Evolutionary conservation across 2,888 invertebrate genomes (phyloP), one percentile per base, ranked within the genome.

Genomic region (Brassicogethes aeneus): DNA sequence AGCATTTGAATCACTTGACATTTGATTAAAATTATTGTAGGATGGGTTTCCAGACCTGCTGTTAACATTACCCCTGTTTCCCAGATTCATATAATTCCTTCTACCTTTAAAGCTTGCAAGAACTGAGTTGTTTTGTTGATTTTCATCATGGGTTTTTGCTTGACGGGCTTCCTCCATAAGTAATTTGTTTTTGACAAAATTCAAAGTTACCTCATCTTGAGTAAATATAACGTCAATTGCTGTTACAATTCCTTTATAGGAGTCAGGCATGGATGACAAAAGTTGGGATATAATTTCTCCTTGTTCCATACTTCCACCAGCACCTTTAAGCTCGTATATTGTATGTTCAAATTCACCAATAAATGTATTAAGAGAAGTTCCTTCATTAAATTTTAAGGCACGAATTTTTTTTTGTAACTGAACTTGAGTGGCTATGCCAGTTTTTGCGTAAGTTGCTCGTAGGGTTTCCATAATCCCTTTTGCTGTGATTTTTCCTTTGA

Each of bases 401-500:
- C 47, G 13, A 13, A 44, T 32, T 40, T 47, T 42, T 31, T 31
- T 42, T 33, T 44, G 40, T 3, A 47, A 10, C 10, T 17, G 34
- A 2, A 46, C 40, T 42, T 42, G 40, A 33, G 16, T 37, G 14
- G 23, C 17, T 23, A 23, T 23, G 37, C 37, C 30, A 15, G 39
- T 3, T 14, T 15, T 39, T 45, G 35, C 32, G 38, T 45, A n/a
- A 16, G 23, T 23, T 7, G 7, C 37, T 29, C 36, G 40, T 30
- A 42, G 37, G 12, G 44, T 43, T 16, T 36, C 34, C 16, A 42
- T 37, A 7, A 53, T 47, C 38, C 47, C 45, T 37, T 44, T 47
- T 34, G 50, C 47, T 10, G 50, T 50, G 16, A 23, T 47, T 17
- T 48, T 44, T 16, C 32, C 32, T 42, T 50, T 53, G n/a, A 53